Evolutionary conservation across 2,797 vertebrate genomes (phyloP).

Genomic region (Siniperca undulata): DNA sequence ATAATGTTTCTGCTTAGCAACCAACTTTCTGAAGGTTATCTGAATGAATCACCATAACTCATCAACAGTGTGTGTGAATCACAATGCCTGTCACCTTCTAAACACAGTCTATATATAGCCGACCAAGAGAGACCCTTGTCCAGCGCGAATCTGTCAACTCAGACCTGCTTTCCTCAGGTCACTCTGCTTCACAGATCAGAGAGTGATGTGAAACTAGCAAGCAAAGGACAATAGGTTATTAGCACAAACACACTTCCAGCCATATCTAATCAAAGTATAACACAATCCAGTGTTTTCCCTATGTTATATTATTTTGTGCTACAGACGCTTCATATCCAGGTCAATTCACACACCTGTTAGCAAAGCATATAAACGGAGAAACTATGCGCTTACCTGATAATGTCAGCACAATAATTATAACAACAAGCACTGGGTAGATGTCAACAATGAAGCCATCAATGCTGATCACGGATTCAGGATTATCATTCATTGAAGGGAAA

Average conservation of each 20-base stretch:
- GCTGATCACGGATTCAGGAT: no score
- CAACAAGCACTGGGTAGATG: no score
- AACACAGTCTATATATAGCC: slow-evolving; percentile 59
- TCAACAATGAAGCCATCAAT: no score
- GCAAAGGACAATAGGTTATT: slow-evolving; percentile 1
- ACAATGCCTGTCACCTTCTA: slow-evolving; percentile 53
- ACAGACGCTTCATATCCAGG: no score
- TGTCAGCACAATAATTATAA: no score
- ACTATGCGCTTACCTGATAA: no score
- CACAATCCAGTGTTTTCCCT: background rate
- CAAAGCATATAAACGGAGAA: no score
- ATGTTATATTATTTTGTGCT: no score
- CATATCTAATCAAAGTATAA: slow-evolving; percentile 23
- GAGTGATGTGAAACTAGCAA: background rate
- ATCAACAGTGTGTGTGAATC: slow-evolving; percentile 53
- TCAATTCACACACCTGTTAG: no score
- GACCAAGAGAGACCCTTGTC: slow-evolving; percentile 38
- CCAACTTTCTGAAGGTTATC: slow-evolving; percentile 55
- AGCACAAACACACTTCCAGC: slow-evolving; percentile 8
- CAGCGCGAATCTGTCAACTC: slow-evolving; percentile 22
- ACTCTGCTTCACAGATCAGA: slow-evolving; percentile 6
- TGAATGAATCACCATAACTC: slow-evolving; percentile 60
- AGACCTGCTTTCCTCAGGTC: slow-evolving; percentile 10
- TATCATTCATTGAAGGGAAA: no score
- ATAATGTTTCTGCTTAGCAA: slow-evolving; percentile 32